These are phyloP conservation scores for Dexiosoma caninum DNA, from an alignment of 2,888 invertebrate genomes.

Conservation along the genomic window DNA sequence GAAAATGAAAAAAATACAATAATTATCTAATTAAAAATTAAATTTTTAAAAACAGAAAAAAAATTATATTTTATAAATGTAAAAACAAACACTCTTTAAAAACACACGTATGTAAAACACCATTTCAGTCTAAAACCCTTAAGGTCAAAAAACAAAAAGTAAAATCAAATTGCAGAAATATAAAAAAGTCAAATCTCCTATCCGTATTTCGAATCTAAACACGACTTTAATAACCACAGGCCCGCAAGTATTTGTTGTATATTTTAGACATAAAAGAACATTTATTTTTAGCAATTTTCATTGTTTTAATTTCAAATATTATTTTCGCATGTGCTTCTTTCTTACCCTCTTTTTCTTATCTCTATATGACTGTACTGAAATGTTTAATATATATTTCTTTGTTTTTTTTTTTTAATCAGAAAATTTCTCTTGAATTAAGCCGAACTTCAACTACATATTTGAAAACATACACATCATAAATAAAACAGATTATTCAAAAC, in stretches of 20 bases:
- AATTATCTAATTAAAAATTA: slow-evolving; percentile 72
- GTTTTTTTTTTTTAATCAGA: neutral
- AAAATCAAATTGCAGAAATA: slow-evolving; percentile 19
- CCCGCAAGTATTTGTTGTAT: slow-evolving; percentile 40
- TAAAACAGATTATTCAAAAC: slow-evolving; percentile 45
- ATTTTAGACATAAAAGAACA: slow-evolving; percentile 30
- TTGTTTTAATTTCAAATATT: neutral
- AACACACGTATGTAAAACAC: slow-evolving; percentile 25
- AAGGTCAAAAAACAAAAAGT: neutral
- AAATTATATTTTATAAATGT: slow-evolving; percentile 63
- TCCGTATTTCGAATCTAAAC: neutral
- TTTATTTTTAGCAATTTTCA: neutral
- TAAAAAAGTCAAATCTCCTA: neutral
- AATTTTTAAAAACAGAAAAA: slow-evolving; percentile 65
- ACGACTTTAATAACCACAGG: slow-evolving; percentile 1
- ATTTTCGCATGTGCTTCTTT: neutral
- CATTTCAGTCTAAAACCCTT: neutral
- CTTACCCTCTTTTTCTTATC: neutral
- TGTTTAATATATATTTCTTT: slow-evolving; percentile 8
- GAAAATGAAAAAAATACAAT: slow-evolving; percentile 65
- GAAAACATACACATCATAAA: slow-evolving; percentile 42
- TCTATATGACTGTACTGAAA: slow-evolving; percentile 1
- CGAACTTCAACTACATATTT: slow-evolving; percentile 47
- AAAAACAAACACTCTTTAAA: slow-evolving; percentile 43
- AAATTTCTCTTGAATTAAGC: slow-evolving; percentile 41